Evolutionary conservation across 2,113 vertebrate genomes (phyloP), one percentile per base, ranked within the genome.

Genomic region (Tragelaphus buxtoni): DNA sequence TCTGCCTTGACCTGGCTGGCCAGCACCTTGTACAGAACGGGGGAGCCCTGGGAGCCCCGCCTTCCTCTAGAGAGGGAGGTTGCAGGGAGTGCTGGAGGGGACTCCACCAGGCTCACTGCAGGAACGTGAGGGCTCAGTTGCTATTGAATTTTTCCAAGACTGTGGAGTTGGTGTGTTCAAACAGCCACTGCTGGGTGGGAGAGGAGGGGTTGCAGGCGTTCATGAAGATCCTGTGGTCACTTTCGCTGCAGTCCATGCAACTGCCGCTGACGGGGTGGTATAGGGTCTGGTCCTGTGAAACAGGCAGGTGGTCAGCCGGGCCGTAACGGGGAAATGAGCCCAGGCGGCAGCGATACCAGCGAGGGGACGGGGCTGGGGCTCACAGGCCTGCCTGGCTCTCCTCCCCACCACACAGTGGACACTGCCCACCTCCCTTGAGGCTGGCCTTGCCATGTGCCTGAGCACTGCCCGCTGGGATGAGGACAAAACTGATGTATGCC

Each of bases 251-350:
- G 97, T 99, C 99, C 98, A 99, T 97, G 96, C 99, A 99, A 97
- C 99, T 99, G 98, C 99, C 99, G 77, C 99, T 99, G 96, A 99
- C 97, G 0, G 99, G 99, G 93, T 99, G 99, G 97, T 98, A 99
- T 3, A 99, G 96, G 63, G 97, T 99, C 98, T 98, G 99, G 98
- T 99, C 99, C 99, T 99, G 80, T 42, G 94, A 97, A 97, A 97
- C 94, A 97, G 80, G 98, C 91, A 97, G 93, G 92, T 42, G 13
- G 45, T 35, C 69, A 14, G 55, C 92, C 2, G 81, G 69, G 83
- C 32, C 22, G 86, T 13, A 9, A 24, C 3, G n/a, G 82, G 86
- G 45, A 45, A 1, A 1, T 1, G 22, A 2, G 42, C 30, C 2
- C 12, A 58, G 7, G 24, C 88, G 18, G n/a, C 61, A 26, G 35